Evolutionary conservation across 1,140 invertebrate genomes (phyloP).

Genomic region (Adelges cooleyi): DNA sequence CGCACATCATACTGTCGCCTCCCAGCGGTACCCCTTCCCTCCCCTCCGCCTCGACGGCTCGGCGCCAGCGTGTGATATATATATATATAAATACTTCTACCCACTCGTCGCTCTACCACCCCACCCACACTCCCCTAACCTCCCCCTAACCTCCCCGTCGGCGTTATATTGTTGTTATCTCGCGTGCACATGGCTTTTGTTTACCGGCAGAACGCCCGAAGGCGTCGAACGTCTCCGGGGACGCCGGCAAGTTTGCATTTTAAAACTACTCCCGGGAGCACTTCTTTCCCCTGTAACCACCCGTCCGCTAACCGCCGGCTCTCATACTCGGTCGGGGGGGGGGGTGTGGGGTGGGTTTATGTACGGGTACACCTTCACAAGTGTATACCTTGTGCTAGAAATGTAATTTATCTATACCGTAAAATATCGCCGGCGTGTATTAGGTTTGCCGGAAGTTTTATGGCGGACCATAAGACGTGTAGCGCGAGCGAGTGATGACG

Average conservation of each 20-base stretch:
- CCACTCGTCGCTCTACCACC: background rate
- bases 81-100: background rate
- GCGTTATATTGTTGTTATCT: slow-evolving; percentile 23
- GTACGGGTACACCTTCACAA: background rate
- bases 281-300: slow-evolving; percentile 5
- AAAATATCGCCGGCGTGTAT: too few relatives aligned
- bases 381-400: background rate
- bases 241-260: slow-evolving; percentile 22
- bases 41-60: background rate
- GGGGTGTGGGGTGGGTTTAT: background rate
- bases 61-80: background rate
- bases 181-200: slow-evolving; percentile 28
- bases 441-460: too few relatives aligned
- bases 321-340: background rate
- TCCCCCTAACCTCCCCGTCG: too few relatives aligned
- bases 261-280: slow-evolving; percentile 28
- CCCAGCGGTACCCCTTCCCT: slow-evolving; percentile 4
- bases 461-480: too few relatives aligned
- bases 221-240: slow-evolving; percentile 18
- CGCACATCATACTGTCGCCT: slow-evolving; percentile 28
- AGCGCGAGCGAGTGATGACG: too few relatives aligned
- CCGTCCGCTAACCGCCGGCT: background rate
- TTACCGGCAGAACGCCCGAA: slow-evolving; percentile 27
- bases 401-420: background rate
- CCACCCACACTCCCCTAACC: background rate